Base-by-base conservation (phyloP, 2,113 vertebrate genomes). In the Cervus canadensis region DNA sequence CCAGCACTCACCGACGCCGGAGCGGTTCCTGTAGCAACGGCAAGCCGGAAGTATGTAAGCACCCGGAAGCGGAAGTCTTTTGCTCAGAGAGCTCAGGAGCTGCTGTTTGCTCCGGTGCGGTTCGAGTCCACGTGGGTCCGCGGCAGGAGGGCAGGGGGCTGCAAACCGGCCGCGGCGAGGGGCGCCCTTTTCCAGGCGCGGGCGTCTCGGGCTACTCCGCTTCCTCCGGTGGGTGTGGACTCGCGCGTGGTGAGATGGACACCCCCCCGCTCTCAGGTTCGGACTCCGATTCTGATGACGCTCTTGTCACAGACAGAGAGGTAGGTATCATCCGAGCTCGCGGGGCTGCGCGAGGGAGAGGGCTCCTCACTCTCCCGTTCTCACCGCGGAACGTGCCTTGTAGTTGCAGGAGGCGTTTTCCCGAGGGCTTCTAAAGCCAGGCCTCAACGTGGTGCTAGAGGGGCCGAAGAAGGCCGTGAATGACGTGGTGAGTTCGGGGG, bases 331-430 rank as follows among this genome's bases (percentile, higher is more conserved):
- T 71, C n/a, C 2, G 36, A 52, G 82, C 56, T 79, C 43, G 25
- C 28, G 59, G 30, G 59, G 23, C 48, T 23, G 64, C 54, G 84
- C 33, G 25, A 5, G 23, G 82, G 48, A 50, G 23, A 33, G 52
- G 43, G 17, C 21, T 1, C 9, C 67, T 60, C 10, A 15, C 14
- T 23, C 26, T 5, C n/a, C 1, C 23, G 45, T 48, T 12, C 40
- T 87, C 60, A 86, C 54, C 17, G 28, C 36, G 26, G 0, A 3
- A 57, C n/a, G 57, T 94, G 89, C 36, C 67, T 57, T 96, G 3
- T 96, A 99, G 99, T 99, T 99, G 74, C 99, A 99, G 98, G 99
- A 99, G 95, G 99, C 99, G 2, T 99, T 99, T 93, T 67, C 99
- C 0, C 99, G 98, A 89, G 99, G 99, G 0, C 98, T 98, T 50